These are phyloP conservation scores for Cryptus viduatorius DNA, from an alignment of 2,888 invertebrate species.

Conservation along the genomic window DNA sequence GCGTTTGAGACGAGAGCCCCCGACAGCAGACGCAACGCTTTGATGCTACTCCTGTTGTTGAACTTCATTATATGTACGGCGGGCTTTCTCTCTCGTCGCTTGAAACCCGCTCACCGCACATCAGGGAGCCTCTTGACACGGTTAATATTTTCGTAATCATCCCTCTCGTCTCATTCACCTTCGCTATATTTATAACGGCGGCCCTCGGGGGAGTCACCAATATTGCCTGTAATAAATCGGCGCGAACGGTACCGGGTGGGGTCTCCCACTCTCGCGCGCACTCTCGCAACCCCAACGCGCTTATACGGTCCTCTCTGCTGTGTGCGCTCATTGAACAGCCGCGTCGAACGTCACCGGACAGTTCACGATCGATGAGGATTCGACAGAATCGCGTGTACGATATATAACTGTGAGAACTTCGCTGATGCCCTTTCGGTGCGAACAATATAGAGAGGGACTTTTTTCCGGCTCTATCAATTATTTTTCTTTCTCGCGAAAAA, in stretches of 20 bases:
- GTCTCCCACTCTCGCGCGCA: slow-evolving; percentile 44
- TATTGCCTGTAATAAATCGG: slow-evolving; percentile 67
- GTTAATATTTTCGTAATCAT: slow-evolving; percentile 69
- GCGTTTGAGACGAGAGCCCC: slow-evolving; percentile 4
- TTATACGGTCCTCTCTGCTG: slow-evolving; percentile 15
- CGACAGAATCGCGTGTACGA: slow-evolving; percentile 41
- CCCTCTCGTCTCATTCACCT: slow-evolving; percentile 55
- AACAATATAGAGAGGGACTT: not conserved
- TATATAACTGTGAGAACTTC: slow-evolving; percentile 32
- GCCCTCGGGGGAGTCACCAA: slow-evolving; percentile 46
- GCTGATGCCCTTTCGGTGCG: slow-evolving; percentile 5
- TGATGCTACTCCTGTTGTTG: not conserved
- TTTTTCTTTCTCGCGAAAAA: slow-evolving; percentile 13
- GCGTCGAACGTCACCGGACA: slow-evolving; percentile 42
- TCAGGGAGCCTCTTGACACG: slow-evolving; percentile 56
- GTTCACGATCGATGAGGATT: slow-evolving; percentile 61
- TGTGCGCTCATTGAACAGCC: slow-evolving; percentile 44
- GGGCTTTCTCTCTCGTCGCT: slow-evolving; percentile 12
- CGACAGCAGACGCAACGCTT: not conserved
- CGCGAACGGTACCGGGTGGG: slow-evolving; percentile 53
- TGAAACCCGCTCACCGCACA: slow-evolving; percentile 5
- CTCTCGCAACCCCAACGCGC: slow-evolving; percentile 33
- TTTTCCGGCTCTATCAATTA: not conserved
- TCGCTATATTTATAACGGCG: slow-evolving; percentile 64
- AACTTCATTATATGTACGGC: slow-evolving; percentile 27